Conservation (phyloP, 2,888 invertebrate species). For the Embidobia sp. region DNA sequence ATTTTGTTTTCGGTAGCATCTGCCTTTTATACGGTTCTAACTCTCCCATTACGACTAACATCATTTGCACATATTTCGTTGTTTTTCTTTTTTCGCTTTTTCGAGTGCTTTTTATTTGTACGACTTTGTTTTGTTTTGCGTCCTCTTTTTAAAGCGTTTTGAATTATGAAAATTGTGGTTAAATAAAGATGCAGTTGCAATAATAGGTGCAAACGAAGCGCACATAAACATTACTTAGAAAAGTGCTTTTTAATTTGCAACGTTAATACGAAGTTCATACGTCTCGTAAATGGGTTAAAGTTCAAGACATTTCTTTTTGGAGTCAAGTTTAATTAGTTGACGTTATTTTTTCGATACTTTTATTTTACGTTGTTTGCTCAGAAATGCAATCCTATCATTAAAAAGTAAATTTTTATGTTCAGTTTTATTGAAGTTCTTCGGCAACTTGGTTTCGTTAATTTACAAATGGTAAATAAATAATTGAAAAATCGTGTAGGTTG, state of each 20-base stretch:
- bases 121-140: not conserved
- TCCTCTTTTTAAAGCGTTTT: constrained; percentile 1
- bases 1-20: constrained; percentile 31
- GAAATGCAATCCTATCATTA: too few species aligned
- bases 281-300: too few species aligned
- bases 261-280: not conserved
- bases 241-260: not conserved
- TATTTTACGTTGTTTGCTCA: too few species aligned
- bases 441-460: too few species aligned
- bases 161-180: constrained; percentile 6
- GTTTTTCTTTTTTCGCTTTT: not conserved
- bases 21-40: constrained; percentile 8
- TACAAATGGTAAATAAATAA: too few species aligned
- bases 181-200: not conserved
- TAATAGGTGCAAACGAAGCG: not conserved
- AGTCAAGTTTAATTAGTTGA: too few species aligned
- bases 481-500: too few species aligned
- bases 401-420: too few species aligned
- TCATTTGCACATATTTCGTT: constrained; percentile 15
- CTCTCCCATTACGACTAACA: constrained; percentile 17
- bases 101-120: constrained; percentile 3
- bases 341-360: too few species aligned
- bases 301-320: not conserved
- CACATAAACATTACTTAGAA: not conserved
- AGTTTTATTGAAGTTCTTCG: too few species aligned